phyloP scores from a whole-genome alignment of 2,113 vertebrate species.

The Hystrix cristata region DNA sequence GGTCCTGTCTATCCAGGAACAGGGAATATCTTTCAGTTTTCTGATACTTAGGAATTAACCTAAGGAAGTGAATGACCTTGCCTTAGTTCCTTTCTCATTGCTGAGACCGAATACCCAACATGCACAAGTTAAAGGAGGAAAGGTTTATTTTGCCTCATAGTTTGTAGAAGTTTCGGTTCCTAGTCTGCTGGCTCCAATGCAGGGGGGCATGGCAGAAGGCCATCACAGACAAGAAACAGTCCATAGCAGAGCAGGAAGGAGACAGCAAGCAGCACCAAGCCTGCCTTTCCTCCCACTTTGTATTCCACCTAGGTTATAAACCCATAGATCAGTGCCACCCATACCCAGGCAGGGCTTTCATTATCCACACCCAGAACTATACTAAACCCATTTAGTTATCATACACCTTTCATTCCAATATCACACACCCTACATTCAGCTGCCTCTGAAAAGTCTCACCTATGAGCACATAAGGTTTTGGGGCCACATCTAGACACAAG shows the following conservation, averaged over 20 bases:
- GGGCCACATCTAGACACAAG: background rate
- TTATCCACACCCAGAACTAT: background rate
- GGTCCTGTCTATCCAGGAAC: background rate
- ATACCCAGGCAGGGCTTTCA: background rate
- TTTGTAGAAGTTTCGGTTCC: background rate
- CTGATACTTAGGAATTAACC: background rate
- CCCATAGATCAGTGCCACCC: background rate
- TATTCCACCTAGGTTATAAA: background rate
- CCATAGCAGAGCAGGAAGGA: background rate
- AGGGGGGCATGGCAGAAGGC: background rate
- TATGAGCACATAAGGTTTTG: background rate
- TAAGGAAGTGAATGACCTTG: background rate
- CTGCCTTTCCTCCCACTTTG: background rate
- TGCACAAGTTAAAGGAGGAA: background rate
- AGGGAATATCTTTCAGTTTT: background rate
- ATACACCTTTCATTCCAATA: background rate
- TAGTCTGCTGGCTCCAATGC: background rate
- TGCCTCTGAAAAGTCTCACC: background rate
- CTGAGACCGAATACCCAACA: background rate
- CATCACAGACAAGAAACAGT: background rate
- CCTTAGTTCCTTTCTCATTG: background rate
- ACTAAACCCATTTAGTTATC: background rate
- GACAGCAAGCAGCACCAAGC: background rate
- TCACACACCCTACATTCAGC: background rate
- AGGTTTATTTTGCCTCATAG: background rate